Evolutionary conservation across 2,888 invertebrate species (phyloP), one percentile per base, ranked within the genome.

Genomic region (Dysmachus trigonus): DNA sequence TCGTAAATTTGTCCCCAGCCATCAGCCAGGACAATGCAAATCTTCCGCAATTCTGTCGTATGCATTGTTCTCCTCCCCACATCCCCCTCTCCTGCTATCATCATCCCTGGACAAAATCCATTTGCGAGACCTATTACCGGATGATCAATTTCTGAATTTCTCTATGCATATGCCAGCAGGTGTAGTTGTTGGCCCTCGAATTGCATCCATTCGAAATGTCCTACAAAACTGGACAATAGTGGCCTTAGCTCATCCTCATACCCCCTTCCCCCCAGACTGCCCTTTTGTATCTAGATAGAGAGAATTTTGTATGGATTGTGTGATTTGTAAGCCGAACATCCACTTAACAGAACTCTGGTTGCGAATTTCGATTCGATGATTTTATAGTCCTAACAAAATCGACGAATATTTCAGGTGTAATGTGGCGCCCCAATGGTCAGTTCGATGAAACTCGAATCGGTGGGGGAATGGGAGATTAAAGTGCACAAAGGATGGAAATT

Each of bases 321-420:
- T 47, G 47, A 47, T 47, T 51, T 79, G 79, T 51, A 79, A 79
- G 79, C 79, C 1, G 79, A 79, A 79, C 79, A 79, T 47, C 79
- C 79, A 79, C 15, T 79, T 79, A 79, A 30, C 10, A 15, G 51
- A 30, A 47, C 18, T 79, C 47, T 79, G 79, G 51, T 30, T 30
- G 18, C 51, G 51, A 79, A 79, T 79, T 13, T 79, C 41, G 77
- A 77, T n/a, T n/a, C n/a, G n/a, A 77, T 51, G 27, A 79, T 62
- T 62, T 62, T 62, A 62, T 62, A 22, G 27, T 62, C 6, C n/a
- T n/a, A 15, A 6, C 6, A 47, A 47, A n/a, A 47, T n/a, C 6
- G 47, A 47, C n/a, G n/a, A n/a, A 47, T 47, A 47, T 47, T 47
- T 47, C 47, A 47, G 47, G 47, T 47, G 18, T 47, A 47, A 47